phyloP scores from a whole-genome alignment of 2,797 vertebrate genomes.

The Characodon lateralis region DNA sequence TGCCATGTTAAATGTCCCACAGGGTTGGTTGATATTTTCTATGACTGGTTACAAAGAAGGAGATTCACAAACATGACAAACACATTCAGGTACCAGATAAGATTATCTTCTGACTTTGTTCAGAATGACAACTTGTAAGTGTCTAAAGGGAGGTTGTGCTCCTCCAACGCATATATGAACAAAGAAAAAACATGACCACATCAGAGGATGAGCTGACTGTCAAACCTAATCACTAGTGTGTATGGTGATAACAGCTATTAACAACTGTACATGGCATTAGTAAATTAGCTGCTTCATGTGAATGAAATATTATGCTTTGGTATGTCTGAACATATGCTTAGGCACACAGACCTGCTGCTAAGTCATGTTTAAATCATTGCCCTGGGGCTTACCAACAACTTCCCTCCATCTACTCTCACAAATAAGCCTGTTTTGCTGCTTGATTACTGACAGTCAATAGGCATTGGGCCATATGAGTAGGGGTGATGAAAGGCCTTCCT shows the following conservation, averaged over 20 bases:
- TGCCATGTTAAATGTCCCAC: constrained; percentile 59
- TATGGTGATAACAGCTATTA: background rate
- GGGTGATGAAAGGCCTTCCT: constrained; percentile 31
- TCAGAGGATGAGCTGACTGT: too few species aligned
- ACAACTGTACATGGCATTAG: background rate
- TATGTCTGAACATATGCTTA: constrained; percentile 31
- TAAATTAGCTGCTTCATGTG: background rate
- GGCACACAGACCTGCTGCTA: constrained; percentile 48
- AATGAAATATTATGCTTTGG: constrained; percentile 18
- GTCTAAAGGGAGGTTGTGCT: too few species aligned
- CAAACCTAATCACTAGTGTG: background rate
- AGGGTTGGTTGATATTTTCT: constrained; percentile 48
- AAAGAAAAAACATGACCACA: background rate
- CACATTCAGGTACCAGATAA: background rate
- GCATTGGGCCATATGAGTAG: constrained; percentile 20
- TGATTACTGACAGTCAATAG: constrained; percentile 50
- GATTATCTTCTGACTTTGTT: constrained; percentile 12
- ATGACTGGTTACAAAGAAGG: constrained; percentile 43
- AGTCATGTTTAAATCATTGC: constrained; percentile 44
- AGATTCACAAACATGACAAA: constrained; percentile 6
- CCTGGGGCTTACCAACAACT: constrained; percentile 33
- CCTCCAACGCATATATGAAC: background rate
- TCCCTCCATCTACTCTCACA: constrained; percentile 44
- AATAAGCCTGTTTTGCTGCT: constrained; percentile 54
- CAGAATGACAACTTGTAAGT: background rate